These are phyloP conservation scores for Saimiri boliviensis DNA, from an alignment of 2,113 vertebrate genomes.

Conservation along the genomic window DNA sequence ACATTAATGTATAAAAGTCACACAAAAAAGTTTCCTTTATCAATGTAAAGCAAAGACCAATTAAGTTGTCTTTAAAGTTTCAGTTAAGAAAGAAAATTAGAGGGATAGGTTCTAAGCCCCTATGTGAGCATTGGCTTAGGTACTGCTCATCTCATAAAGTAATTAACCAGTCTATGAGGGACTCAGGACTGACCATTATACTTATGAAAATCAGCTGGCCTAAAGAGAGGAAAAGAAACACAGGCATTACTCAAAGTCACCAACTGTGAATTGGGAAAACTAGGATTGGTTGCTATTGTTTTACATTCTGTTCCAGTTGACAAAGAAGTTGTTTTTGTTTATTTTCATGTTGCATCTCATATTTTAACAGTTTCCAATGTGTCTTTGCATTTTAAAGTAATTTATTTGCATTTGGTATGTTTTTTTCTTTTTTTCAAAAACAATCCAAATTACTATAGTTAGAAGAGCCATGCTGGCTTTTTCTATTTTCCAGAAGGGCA, in stretches of 20 bases:
- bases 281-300: not conserved
- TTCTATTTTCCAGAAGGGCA: not conserved
- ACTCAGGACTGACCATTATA: fast-evolving
- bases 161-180: fast-evolving
- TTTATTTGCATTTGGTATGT: not conserved
- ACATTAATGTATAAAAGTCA: not conserved
- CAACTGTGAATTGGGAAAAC: fast-evolving
- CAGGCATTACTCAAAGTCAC: fast-evolving
- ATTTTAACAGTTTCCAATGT: not conserved
- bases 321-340: not conserved
- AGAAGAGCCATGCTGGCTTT: not conserved
- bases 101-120: fast-evolving
- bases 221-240: too few species aligned
- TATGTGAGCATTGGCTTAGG: not conserved
- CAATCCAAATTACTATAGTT: not conserved
- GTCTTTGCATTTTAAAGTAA: not conserved
- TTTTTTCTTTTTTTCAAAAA: not conserved
- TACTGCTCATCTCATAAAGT: too few species aligned
- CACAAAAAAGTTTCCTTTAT: not conserved
- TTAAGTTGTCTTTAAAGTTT: not conserved
- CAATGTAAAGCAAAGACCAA: not conserved
- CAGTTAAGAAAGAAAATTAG: not conserved
- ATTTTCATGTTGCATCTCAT: not conserved
- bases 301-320: not conserved
- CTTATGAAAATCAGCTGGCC: not conserved